Evolutionary conservation across 2,113 vertebrate genomes (phyloP).

Genomic region (Felis catus): F.catus_Fca126_mat1.0 CM031412.1:38102501-38103000

Average conservation of each 20-base stretch:
- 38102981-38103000: no score
- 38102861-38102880: not conserved
- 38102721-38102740: not conserved
- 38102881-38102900: not conserved
- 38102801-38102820: not conserved
- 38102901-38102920: not conserved
- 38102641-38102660: not conserved
- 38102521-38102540: no score
- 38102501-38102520: no score
- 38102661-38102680: not conserved
- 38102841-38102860: not conserved
- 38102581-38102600: no score
- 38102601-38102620: not conserved
- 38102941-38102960: not conserved
- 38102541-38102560: no score
- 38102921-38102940: not conserved
- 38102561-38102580: no score
- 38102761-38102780: not conserved
- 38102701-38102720: not conserved
- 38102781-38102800: not conserved
- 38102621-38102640: not conserved
- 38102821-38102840: not conserved
- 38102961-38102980: no score
- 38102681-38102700: not conserved
- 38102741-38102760: not conserved